A percentile compares a stretch with the other conserved stretches of the same genome.
Conservation (phyloP, 2,113 vertebrate genomes). For the Siniperca knerii region DNA sequence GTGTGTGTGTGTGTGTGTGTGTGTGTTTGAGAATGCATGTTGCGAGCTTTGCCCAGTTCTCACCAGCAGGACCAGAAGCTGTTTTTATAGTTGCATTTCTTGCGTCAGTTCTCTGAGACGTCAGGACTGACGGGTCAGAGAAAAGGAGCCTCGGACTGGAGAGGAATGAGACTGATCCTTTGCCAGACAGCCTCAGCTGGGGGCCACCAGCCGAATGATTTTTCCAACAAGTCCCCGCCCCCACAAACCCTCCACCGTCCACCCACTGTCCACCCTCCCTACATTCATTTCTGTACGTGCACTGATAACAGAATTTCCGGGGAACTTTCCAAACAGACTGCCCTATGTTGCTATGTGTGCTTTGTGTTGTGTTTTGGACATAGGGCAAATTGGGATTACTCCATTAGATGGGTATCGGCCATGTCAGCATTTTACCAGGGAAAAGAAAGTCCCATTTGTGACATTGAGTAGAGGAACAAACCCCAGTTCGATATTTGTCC, state of each 20-base stretch:
- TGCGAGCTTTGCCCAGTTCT: slow-evolving; percentile 70
- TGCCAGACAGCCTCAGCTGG: slow-evolving; percentile 79
- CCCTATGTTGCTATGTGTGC: slow-evolving; percentile 29
- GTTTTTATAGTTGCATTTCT: slow-evolving; percentile 72
- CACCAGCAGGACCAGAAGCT: slow-evolving; percentile 81
- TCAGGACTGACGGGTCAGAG: slow-evolving; percentile 70
- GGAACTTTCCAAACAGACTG: slow-evolving; percentile 62
- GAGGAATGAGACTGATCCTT: slow-evolving; percentile 77
- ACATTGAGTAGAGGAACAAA: slow-evolving; percentile 43
- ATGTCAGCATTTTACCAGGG: slow-evolving; percentile 47
- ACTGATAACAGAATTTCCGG: slow-evolving; percentile 73
- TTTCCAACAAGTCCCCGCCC: slow-evolving; percentile 54
- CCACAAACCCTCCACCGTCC: slow-evolving; percentile 27
- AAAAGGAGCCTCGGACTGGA: slow-evolving; percentile 70
- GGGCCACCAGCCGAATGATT: slow-evolving; percentile 64
- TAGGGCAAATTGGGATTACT: slow-evolving; percentile 34
- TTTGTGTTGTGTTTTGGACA: slow-evolving; percentile 33
- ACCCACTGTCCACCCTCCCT: slow-evolving; percentile 48
- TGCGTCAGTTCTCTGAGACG: slow-evolving; percentile 70
- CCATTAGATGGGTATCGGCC: slow-evolving; percentile 47
- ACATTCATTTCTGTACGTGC: slow-evolving; percentile 65
- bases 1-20: slow-evolving; percentile 23
- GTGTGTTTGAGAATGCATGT: slow-evolving; percentile 37
- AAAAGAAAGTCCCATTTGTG: slow-evolving; percentile 41
- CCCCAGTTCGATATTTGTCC: slow-evolving; percentile 39